A percentile compares a stretch with the other conserved stretches of the same genome.
Conservation (phyloP, 2,113 vertebrate species). For the Lasiurus borealis region DNA sequence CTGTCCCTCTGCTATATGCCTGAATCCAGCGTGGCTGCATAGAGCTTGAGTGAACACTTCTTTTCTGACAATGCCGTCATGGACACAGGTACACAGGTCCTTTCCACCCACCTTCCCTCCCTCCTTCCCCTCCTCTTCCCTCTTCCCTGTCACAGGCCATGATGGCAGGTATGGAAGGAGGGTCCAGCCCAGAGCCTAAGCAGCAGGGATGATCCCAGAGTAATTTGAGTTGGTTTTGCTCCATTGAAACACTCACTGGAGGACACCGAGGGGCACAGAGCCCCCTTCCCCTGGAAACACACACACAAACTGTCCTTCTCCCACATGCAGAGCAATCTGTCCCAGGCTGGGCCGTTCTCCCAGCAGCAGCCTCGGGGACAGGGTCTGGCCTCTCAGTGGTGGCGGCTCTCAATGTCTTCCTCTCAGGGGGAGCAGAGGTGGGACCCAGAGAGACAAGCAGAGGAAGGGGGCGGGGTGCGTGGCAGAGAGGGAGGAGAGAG, state of each 20-base stretch:
- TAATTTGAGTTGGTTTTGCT: conserved; percentile 57
- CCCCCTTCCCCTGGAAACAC: conserved; percentile 81
- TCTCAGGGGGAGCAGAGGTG: conserved; percentile 68
- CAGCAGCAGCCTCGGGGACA: conserved; percentile 82
- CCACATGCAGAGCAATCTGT: conserved; percentile 86
- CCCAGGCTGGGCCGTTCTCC: conserved; percentile 79
- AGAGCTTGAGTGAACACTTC: background rate
- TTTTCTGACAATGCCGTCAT: background rate
- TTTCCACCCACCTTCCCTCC: too few relatives aligned
- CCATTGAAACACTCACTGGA: conserved; percentile 73
- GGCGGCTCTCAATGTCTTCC: conserved; percentile 77
- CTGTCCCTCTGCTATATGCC: background rate
- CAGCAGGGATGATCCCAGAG: conserved; percentile 56
- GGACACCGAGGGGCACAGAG: conserved; percentile 71
- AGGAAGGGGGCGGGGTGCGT: background rate
- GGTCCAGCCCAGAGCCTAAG: background rate
- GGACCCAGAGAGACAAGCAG: background rate
- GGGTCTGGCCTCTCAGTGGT: conserved; percentile 81
- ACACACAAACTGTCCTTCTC: conserved; percentile 87
- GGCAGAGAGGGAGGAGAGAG: background rate
- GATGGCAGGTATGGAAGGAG: background rate
- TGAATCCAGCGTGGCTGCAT: background rate
- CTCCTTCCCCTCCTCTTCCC: too few relatives aligned
- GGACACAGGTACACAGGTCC: background rate
- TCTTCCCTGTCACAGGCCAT: too few relatives aligned